These are phyloP conservation scores for Onychomys arenicola DNA, from an alignment of 2,797 vertebrate genomes.

Conservation along the genomic window DNA sequence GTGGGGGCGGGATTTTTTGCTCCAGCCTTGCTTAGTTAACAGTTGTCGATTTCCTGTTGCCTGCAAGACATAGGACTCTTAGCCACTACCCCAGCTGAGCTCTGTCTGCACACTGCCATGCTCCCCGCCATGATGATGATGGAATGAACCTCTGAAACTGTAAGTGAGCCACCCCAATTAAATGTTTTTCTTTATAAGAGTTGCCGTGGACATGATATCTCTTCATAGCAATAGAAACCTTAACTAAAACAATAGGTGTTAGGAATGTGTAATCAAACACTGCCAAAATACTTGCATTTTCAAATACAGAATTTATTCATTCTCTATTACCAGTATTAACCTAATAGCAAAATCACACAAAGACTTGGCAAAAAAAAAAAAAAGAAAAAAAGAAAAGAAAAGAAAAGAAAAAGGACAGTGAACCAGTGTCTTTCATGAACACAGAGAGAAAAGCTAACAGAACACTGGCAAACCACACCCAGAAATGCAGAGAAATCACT, in stretches of 20 bases:
- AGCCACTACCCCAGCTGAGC: background rate
- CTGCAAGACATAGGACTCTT: background rate
- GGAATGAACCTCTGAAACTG: background rate
- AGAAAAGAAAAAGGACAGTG: background rate
- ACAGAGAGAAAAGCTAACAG: background rate
- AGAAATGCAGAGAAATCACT: background rate
- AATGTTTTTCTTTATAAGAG: background rate
- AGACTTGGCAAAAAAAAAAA: background rate
- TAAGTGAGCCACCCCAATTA: background rate
- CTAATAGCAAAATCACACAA: background rate
- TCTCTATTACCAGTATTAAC: no score
- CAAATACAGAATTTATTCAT: background rate
- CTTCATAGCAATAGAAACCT: background rate
- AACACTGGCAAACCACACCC: background rate
- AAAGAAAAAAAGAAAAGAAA: background rate
- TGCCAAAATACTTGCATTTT: background rate
- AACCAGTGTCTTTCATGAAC: background rate
- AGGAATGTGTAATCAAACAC: background rate
- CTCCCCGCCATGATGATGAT: background rate
- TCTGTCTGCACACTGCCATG: background rate
- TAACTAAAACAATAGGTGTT: background rate
- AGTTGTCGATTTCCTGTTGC: background rate
- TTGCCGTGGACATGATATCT: background rate
- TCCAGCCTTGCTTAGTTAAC: background rate
- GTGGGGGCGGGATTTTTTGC: background rate